Evolutionary conservation across 2,113 vertebrate species (phyloP).

Genomic region (Ammodytes dubius): DNA sequence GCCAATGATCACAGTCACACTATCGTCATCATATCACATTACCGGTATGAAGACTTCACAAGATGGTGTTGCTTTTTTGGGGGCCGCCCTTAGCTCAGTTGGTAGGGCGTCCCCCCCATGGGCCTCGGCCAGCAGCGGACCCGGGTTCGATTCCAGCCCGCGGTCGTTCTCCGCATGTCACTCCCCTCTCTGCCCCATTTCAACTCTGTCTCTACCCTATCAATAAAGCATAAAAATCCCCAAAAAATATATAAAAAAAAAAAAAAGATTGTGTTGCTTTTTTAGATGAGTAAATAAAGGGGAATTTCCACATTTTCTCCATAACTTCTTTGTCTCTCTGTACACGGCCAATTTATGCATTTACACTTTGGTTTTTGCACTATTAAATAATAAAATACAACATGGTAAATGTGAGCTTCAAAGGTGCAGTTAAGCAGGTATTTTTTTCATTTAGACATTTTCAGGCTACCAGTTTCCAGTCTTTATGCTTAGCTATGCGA

Average conservation of each 20-base stretch:
- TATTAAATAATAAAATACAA: background rate
- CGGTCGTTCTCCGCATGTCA: no score
- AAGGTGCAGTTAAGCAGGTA: background rate
- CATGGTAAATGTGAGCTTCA: background rate
- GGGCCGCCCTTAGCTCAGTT: no score
- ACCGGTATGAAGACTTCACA: background rate
- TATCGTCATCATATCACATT: conserved; percentile 6
- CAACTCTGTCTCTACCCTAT: no score
- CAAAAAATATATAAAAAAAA: background rate
- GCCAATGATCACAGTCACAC: background rate
- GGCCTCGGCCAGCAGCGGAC: no score
- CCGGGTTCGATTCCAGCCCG: no score
- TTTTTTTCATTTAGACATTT: background rate
- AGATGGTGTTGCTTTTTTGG: background rate
- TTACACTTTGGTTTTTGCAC: background rate
- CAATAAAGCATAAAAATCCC: no score
- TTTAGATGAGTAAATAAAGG: no score
- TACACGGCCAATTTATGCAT: background rate
- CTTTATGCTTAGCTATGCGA: conserved; percentile 1
- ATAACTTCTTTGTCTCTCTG: background rate
- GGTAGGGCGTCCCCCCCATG: no score
- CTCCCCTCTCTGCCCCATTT: no score
- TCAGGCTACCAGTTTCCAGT: background rate
- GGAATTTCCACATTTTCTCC: no score
- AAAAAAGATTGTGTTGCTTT: background rate